Evolutionary conservation across 2,113 vertebrate species (phyloP), one percentile per base, ranked within the genome.

Genomic region (Ornithorhynchus anatinus): DNA sequence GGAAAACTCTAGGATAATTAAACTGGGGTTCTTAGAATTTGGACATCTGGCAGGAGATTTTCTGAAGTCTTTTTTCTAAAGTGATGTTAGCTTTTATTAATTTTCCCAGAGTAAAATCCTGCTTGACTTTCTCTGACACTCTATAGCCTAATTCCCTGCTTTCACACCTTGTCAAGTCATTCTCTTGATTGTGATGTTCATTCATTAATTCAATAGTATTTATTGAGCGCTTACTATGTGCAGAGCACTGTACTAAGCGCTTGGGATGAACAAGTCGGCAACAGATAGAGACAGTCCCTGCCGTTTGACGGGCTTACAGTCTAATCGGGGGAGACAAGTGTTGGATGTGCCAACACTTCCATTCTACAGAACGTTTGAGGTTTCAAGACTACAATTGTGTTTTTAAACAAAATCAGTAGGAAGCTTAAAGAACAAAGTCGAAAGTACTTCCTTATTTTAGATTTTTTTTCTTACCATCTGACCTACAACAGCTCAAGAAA

Each of bases 401-500:
- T 8, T 53, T 79, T 70, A n/a, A n/a, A n/a, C n/a, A n/a, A n/a
- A n/a, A n/a, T n/a, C n/a, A n/a, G n/a, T n/a, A n/a, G n/a, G n/a
- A n/a, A n/a, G n/a, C n/a, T n/a, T n/a, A n/a, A n/a, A n/a, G n/a
- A n/a, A n/a, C n/a, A n/a, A n/a, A n/a, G n/a, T n/a, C n/a, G n/a
- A n/a, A n/a, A n/a, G n/a, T n/a, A n/a, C 54, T 14, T 32, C 7
- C 27, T 69, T 37, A 36, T 69, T 69, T 38, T 29, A 27, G 6
- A 27, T 60, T 31, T 17, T 47, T 59, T 69, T 69, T 33, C 17
- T 43, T 31, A 69, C 42, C 22, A 35, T 69, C 14, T 29, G 33
- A 48, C 43, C 15, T 51, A 50, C 43, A 59, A 45, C 48, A 51
- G 52, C 50, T 72, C 67, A 43, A 85, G 57, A 61, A 37, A 50